Conservation (phyloP, 2,113 vertebrate genomes). For the Embiotoca jacksoni region DNA sequence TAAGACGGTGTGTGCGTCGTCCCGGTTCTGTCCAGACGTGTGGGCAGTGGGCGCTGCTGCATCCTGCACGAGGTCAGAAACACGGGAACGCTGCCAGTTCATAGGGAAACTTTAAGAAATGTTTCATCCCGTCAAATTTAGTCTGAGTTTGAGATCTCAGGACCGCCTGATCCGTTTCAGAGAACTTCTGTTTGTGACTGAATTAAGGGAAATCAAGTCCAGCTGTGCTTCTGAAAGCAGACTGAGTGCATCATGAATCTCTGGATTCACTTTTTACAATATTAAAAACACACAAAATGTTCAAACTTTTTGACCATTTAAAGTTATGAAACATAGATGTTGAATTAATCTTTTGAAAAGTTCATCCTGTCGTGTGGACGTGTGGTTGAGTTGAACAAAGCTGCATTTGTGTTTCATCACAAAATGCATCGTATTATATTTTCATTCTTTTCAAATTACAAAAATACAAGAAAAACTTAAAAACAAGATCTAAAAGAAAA, state of each 20-base stretch:
- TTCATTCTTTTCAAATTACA: no score
- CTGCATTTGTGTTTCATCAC: no score
- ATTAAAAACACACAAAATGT: neutral
- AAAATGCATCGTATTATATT: no score
- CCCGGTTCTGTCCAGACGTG: neutral
- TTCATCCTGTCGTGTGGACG: no score
- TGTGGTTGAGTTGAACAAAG: no score
- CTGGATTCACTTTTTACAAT: conserved; percentile 1
- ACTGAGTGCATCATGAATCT: neutral
- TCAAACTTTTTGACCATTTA: neutral
- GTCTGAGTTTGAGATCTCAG: neutral
- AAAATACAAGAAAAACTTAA: no score
- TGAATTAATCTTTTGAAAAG: no score
- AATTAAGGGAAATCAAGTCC: neutral
- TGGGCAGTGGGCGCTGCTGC: neutral
- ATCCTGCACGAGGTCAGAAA: neutral
- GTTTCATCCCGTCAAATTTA: neutral
- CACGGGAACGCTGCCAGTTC: neutral
- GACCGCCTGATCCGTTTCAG: neutral
- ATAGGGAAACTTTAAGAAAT: neutral
- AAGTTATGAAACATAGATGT: neutral
- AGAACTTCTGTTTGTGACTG: neutral
- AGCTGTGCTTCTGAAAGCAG: conserved; percentile 26
- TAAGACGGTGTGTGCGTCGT: neutral
- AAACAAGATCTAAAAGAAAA: no score